Evolutionary conservation across 2,797 vertebrate species (phyloP).

Genomic region (Alauda arvensis): DNA sequence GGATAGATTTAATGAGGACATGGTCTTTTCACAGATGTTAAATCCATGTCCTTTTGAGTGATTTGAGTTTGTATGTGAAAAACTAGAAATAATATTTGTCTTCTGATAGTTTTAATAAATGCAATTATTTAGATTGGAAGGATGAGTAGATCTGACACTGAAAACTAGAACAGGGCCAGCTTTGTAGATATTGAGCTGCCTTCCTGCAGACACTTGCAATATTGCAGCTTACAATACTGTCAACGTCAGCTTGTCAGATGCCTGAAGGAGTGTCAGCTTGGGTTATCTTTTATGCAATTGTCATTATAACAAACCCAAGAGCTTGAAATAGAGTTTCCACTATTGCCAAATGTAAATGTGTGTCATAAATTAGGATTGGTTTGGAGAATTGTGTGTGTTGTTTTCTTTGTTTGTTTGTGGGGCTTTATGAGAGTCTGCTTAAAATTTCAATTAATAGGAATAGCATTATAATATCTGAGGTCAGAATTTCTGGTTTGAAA

Average conservation of each 20-base stretch:
- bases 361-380: background rate
- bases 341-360: background rate
- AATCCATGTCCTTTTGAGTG: background rate
- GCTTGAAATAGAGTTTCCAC: background rate
- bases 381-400: background rate
- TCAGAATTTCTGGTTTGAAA: background rate
- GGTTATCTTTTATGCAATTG: background rate
- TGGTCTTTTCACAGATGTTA: background rate
- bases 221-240: background rate
- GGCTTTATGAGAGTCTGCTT: background rate
- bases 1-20: background rate
- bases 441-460: background rate
- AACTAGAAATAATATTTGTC: background rate
- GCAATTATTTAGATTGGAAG: background rate
- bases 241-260: background rate
- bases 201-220: background rate
- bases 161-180: background rate
- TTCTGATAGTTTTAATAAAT: background rate
- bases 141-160: background rate
- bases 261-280: background rate
- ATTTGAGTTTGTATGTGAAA: background rate
- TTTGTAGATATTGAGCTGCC: background rate
- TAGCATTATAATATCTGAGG: background rate
- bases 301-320: background rate
- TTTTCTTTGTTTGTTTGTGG: background rate